Percentiles rank a stretch among this genome's conserved stretches.
Conservation (phyloP, 1,140 invertebrate species). For the Lasioglossum albipes region DNA sequence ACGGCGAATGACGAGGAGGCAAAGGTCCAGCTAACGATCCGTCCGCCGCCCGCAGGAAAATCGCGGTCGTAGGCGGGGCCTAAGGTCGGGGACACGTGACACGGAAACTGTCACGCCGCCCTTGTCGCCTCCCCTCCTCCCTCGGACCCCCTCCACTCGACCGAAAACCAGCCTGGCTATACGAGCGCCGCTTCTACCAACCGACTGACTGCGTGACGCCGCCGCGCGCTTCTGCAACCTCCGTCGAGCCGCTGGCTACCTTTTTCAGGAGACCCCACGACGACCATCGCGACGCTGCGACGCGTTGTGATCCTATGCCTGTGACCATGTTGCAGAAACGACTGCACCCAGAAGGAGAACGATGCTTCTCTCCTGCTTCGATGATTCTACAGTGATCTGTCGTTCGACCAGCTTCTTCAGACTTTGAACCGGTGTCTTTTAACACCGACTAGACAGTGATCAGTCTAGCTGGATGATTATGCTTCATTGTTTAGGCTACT, state of each 20-base stretch:
- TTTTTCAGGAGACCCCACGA: not conserved
- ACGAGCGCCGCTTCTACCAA: slow-evolving; percentile 42
- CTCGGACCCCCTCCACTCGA: slow-evolving; percentile 46
- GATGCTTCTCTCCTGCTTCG: too few relatives aligned
- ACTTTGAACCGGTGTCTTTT: too few relatives aligned
- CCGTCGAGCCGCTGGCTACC: not conserved
- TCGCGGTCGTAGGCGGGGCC: slow-evolving; percentile 76
- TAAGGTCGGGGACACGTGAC: slow-evolving; percentile 79
- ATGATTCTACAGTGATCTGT: too few relatives aligned
- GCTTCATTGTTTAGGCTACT: too few relatives aligned
- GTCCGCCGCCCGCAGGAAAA: slow-evolving; percentile 65
- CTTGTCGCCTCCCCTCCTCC: slow-evolving; percentile 67
- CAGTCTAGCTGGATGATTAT: too few relatives aligned
- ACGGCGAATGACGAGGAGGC: slow-evolving; percentile 43
- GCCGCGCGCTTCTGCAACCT: slow-evolving; percentile 38
- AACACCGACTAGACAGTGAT: too few relatives aligned
- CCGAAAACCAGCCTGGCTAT: slow-evolving; percentile 60
- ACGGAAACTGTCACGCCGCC: slow-evolving; percentile 80
- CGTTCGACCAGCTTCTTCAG: too few relatives aligned
- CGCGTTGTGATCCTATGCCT: too few relatives aligned
- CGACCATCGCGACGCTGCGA: not conserved
- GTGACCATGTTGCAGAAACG: too few relatives aligned
- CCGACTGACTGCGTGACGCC: slow-evolving; percentile 26
- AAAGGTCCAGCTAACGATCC: slow-evolving; percentile 60
- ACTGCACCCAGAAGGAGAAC: too few relatives aligned